Conservation (phyloP, 2,888 invertebrate species). For the Eurois occulta region DNA sequence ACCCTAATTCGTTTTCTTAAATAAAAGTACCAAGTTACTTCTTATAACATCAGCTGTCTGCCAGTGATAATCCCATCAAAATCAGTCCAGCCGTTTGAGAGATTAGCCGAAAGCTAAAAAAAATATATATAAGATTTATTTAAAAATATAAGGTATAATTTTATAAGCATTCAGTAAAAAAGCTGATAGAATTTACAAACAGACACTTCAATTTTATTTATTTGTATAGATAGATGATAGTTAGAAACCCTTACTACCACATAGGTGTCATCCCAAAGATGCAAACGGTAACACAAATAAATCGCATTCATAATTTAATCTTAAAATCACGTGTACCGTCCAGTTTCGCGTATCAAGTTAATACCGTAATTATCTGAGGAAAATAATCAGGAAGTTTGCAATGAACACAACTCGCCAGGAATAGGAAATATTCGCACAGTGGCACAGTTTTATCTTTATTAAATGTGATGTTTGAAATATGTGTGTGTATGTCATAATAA, state of each 20-base stretch:
- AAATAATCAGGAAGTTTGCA: conserved; percentile 54
- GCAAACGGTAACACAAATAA: background rate
- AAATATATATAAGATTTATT: too few species aligned
- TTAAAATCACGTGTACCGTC: conserved; percentile 3
- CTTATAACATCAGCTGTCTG: too few species aligned
- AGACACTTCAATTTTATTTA: too few species aligned
- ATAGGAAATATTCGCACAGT: conserved; percentile 15
- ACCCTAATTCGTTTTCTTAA: too few species aligned
- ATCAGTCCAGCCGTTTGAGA: too few species aligned
- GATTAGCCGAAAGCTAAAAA: too few species aligned
- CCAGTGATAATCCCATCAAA: too few species aligned
- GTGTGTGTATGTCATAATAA: background rate
- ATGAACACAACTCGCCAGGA: conserved; percentile 43
- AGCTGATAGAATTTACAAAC: too few species aligned
- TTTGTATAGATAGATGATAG: too few species aligned
- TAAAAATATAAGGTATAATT: too few species aligned
- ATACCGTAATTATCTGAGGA: conserved; percentile 40
- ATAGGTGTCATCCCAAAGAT: background rate
- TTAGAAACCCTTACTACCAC: background rate
- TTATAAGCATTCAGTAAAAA: too few species aligned
- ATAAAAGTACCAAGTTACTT: too few species aligned
- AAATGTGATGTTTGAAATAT: conserved; percentile 51
- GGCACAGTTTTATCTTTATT: conserved; percentile 13
- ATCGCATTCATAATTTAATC: background rate
- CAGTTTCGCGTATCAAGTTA: conserved; percentile 38